These are phyloP conservation scores for Drosophila pruinosa DNA, from an alignment of 1,140 invertebrate genomes.

Conservation along the genomic window DNA sequence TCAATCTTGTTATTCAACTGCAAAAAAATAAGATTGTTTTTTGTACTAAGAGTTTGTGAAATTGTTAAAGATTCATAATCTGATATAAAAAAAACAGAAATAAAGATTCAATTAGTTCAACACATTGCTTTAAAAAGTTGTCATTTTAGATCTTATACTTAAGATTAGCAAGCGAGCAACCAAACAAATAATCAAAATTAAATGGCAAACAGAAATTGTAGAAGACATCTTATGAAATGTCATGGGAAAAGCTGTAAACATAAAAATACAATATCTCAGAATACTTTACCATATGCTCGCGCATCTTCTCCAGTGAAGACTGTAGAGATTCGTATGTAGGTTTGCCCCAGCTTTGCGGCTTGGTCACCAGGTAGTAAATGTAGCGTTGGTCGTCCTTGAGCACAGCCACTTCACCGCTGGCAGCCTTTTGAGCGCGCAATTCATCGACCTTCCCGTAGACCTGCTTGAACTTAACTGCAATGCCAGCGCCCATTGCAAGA, in stretches of 20 bases:
- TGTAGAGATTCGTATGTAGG: conserved; percentile 83
- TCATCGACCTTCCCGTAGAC: conserved; percentile 82
- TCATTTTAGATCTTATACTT: too few species aligned
- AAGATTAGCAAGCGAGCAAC: too few species aligned
- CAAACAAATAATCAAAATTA: too few species aligned
- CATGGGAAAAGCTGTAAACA: too few species aligned
- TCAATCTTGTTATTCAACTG: conserved; percentile 81
- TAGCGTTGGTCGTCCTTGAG: conserved; percentile 83
- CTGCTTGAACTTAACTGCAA: conserved; percentile 84
- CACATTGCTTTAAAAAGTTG: too few species aligned
- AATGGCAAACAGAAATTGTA: not conserved
- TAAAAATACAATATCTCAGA: not conserved
- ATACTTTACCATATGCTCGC: conserved; percentile 80
- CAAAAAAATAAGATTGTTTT: conserved; percentile 34
- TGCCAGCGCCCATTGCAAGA: conserved; percentile 86
- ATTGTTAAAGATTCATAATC: too few species aligned
- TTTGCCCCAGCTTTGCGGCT: conserved; percentile 82
- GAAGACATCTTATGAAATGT: too few species aligned
- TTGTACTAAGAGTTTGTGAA: too few species aligned
- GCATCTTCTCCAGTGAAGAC: conserved; percentile 82
- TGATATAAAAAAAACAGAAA: too few species aligned
- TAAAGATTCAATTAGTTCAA: too few species aligned
- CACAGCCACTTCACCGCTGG: conserved; percentile 84
- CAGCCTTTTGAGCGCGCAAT: conserved; percentile 64
- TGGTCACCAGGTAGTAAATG: conserved; percentile 86